These are phyloP conservation scores for Thera britannica DNA, from an alignment of 2,888 invertebrate genomes.

Conservation along the genomic window DNA sequence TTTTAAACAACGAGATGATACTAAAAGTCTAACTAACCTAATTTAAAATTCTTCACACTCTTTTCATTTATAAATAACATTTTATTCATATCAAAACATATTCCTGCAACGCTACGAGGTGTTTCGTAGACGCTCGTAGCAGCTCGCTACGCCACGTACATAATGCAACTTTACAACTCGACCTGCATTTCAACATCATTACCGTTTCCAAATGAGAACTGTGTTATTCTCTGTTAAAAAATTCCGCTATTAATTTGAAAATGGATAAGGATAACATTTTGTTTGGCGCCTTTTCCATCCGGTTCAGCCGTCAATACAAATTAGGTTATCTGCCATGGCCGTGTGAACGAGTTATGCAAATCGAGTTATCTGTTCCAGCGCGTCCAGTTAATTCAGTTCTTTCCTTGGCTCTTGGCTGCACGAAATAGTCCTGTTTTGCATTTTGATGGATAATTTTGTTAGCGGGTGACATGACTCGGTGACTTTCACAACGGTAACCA, in stretches of 20 bases:
- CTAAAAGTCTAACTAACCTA: too few relatives aligned
- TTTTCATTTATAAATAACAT: too few relatives aligned
- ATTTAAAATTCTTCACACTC: too few relatives aligned
- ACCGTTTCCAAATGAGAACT: neutral
- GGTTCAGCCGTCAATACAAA: conserved; percentile 68
- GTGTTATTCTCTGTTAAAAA: conserved; percentile 21
- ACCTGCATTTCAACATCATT: neutral
- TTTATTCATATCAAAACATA: conserved; percentile 3
- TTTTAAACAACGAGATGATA: too few relatives aligned
- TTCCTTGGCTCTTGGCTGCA: conserved; percentile 59
- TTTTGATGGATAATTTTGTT: conserved; percentile 76
- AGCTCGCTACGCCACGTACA: conserved; percentile 2
- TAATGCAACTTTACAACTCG: neutral
- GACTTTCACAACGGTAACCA: neutral
- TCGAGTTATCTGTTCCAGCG: conserved; percentile 77
- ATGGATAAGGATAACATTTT: conserved; percentile 45
- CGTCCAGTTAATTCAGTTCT: conserved; percentile 80
- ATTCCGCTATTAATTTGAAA: conserved; percentile 38
- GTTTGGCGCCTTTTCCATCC: conserved; percentile 49
- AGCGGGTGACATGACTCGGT: conserved; percentile 35
- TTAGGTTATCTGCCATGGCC: conserved; percentile 71
- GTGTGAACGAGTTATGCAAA: conserved; percentile 80
- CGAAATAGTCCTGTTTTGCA: conserved; percentile 77
- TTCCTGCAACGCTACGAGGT: conserved; percentile 3
- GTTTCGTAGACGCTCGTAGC: conserved; percentile 2